Evolutionary conservation across 2,797 vertebrate species (phyloP), one percentile per base, ranked within the genome.

Genomic region (Parotocinclus haroldoi): DNA sequence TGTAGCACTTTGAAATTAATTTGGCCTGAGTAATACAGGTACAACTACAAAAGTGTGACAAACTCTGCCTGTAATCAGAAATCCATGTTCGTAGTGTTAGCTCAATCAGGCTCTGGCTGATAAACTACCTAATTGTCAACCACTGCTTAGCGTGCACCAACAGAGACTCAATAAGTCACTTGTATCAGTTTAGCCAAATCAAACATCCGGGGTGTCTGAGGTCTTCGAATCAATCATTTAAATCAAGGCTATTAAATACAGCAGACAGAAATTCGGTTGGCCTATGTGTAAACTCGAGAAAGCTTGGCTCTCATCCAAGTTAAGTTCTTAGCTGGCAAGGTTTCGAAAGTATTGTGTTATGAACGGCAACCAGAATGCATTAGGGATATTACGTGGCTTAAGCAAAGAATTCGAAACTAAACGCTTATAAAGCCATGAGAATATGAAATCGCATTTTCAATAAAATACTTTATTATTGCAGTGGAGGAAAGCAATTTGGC

Each of bases 221-320:
- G 42, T 17, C 39, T 18, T 58, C n/a, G 53, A 53, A 53, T 71
- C 55, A 64, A 71, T 64, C 45, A 40, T 60, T 70, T 58, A 51
- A 63, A 63, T 52, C 60, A 56, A 14, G 44, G 46, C 53, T 63
- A 51, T 63, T 63, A 66, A 46, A 56, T 36, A 54, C 18, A 68
- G 45, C 49, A 49, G 64, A 60, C 49, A 64, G 49, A 58, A 75
- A 59, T 63, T 42, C 64, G 39, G 19, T 60, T 64, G 65, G 5
- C 46, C 38, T 46, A 63, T 50, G 62, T 68, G 44, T 62, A 71
- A 58, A 63, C 45, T 52, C 45, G 11, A 66, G 44, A 42, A 63
- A 54, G 16, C n/a, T 58, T 70, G 68, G 54, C 19, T 51, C 38
- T 64, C 39, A 11, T 58, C 60, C 60, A 38, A 58, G 68, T 51